Evolutionary conservation across 2,888 invertebrate species (phyloP), one percentile per base, ranked within the genome.

Genomic region (Tineola bisselliella): DNA sequence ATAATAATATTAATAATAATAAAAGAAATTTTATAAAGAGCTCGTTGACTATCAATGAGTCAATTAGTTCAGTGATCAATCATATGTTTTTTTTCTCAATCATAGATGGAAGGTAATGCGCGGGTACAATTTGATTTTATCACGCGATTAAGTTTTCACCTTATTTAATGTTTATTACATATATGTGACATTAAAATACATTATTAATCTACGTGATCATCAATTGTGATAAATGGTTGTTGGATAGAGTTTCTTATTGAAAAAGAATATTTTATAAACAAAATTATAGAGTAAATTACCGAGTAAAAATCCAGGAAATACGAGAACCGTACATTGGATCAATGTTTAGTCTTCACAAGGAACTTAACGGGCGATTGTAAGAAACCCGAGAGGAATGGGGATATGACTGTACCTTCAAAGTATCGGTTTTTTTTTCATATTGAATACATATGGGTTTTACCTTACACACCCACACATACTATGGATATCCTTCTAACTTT

Each of bases 91-190:
- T 54, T 54, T 13, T 54, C 18, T 17, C 54, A 54, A 13, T 6
- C 19, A 18, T 54, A 54, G 4, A 17, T 54, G 11, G 15, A 54
- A 54, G 44, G 5, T 44, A n/a, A 44, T 44, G 54, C 12, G 12
- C 19, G 15, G 15, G 44, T 44, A 54, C 44, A 8, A 54, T 17
- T 54, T 56, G 25, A 19, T 56, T 25, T 30, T 18, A 30, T 6
- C 56, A 56, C 56, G 56, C 56, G 25, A 56, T 56, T 56, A 48
- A n/a, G 48, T 48, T 48, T 48, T 48, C 48, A 48, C 48, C 48
- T 48, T 48, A 48, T 5, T 17, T 48, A 48, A 17, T 13, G 17
- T 13, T 13, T 48, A 48, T 17, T 17, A 13, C 3, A 17, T 1
- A 6, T n/a, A 43, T 43, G 43, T n/a, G 3, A 43, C 43, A 43